phyloP scores from a whole-genome alignment of 2,888 invertebrate genomes.

The Pteria penguin region DNA sequence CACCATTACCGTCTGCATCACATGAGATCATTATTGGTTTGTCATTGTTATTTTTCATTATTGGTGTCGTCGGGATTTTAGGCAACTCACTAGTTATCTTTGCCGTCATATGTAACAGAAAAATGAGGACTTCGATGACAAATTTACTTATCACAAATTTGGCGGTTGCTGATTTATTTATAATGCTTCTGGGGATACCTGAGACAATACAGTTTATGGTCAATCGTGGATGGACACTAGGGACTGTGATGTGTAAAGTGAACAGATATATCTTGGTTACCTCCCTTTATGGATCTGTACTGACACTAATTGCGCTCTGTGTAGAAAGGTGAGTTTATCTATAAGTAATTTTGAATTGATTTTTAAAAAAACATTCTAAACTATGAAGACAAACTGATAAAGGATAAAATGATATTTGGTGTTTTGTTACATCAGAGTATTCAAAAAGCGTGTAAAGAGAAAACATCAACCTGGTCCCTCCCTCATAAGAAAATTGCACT shows the following conservation, averaged over 20 bases:
- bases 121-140: slow-evolving; percentile 79
- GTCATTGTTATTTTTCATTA: slow-evolving; percentile 71
- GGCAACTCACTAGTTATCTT: slow-evolving; percentile 79
- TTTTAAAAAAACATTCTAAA: too few species aligned
- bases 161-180: slow-evolving; percentile 78
- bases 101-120: slow-evolving; percentile 76
- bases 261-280: slow-evolving; percentile 58
- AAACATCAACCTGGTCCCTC: too few species aligned
- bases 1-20: background rate
- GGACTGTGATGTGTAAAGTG: slow-evolving; percentile 45
- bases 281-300: slow-evolving; percentile 57
- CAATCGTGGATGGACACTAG: slow-evolving; percentile 63
- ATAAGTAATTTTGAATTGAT: too few species aligned
- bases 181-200: slow-evolving; percentile 78
- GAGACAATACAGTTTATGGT: slow-evolving; percentile 79
- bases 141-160: slow-evolving; percentile 79
- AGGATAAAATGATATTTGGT: too few species aligned
- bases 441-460: too few species aligned
- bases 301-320: slow-evolving; percentile 59
- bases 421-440: too few species aligned
- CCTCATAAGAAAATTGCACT: too few species aligned
- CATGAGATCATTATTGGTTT: slow-evolving; percentile 52
- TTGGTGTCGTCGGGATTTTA: slow-evolving; percentile 75
- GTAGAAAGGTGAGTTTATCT: slow-evolving; percentile 60
- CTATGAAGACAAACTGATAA: too few species aligned